Percentiles rank a stretch among this genome's conserved stretches.
These are phyloP conservation scores for Pyrochroa serraticornis DNA, from an alignment of 2,888 invertebrate genomes.

Conservation along the genomic window DNA sequence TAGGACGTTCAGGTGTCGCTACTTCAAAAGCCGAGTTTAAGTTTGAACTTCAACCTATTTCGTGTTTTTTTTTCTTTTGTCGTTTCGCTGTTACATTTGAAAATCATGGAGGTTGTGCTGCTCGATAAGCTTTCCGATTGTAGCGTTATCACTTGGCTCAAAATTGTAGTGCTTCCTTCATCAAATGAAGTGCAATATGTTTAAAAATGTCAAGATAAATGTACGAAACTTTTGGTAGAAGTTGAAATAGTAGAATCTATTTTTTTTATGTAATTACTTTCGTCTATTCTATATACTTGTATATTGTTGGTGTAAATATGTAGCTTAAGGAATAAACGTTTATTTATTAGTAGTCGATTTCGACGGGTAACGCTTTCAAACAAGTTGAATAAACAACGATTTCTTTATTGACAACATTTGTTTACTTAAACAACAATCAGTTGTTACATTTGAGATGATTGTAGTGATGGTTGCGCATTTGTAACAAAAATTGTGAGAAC, in stretches of 20 bases:
- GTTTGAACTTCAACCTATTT: slow-evolving; percentile 33
- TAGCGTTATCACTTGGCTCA: slow-evolving; percentile 1
- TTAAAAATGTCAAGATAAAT: slow-evolving; percentile 15
- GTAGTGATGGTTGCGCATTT: slow-evolving; percentile 12
- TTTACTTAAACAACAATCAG: slow-evolving; percentile 13
- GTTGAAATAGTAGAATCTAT: slow-evolving; percentile 23
- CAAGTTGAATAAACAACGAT: slow-evolving; percentile 24
- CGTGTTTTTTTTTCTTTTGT: slow-evolving; percentile 38
- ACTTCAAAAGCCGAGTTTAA: too few species aligned
- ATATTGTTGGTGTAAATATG: slow-evolving; percentile 45
- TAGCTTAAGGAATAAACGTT: slow-evolving; percentile 42
- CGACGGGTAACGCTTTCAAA: slow-evolving; percentile 12
- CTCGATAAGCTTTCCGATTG: neutral
- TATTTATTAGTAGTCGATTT: slow-evolving; percentile 44
- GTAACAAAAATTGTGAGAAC: slow-evolving; percentile 30
- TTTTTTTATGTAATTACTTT: slow-evolving; percentile 35
- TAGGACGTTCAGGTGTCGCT: neutral
- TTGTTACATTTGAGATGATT: slow-evolving; percentile 22
- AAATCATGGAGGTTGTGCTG: neutral
- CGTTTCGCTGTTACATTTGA: slow-evolving; percentile 1
- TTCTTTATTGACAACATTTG: slow-evolving; percentile 26
- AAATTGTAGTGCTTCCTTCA: neutral
- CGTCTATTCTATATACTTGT: slow-evolving; percentile 32
- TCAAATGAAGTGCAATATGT: slow-evolving; percentile 24
- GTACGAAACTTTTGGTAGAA: slow-evolving; percentile 31